These are phyloP conservation scores for Noctua fimbriata DNA, from an alignment of 2,888 invertebrate species.

Conservation along the genomic window DNA sequence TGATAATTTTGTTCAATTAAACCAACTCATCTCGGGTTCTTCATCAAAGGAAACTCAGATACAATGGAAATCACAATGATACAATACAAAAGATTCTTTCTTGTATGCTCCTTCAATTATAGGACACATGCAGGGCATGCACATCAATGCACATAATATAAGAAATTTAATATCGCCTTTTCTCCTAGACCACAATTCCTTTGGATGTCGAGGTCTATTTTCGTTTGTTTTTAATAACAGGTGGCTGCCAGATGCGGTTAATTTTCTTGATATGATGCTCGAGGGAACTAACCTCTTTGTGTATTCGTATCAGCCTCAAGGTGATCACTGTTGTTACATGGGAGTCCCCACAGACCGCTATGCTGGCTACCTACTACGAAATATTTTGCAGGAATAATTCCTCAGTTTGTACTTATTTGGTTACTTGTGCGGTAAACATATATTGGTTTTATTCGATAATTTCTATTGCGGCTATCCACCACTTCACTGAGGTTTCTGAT, in stretches of 20 bases:
- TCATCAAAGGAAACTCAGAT: background rate
- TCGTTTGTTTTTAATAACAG: constrained; percentile 10
- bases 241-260: constrained; percentile 4
- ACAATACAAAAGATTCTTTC: background rate
- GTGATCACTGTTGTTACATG: constrained; percentile 14
- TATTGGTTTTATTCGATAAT: background rate
- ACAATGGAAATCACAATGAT: background rate
- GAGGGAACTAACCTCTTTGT: constrained; percentile 39
- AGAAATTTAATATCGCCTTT: background rate
- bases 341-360: constrained; percentile 5
- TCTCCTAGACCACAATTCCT: background rate
- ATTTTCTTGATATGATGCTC: constrained; percentile 24
- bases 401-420: background rate
- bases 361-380: background rate
- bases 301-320: constrained; percentile 30
- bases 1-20: background rate
- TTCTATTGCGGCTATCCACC: background rate
- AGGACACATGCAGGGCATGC: background rate
- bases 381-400: constrained; percentile 5
- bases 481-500: background rate
- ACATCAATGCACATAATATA: constrained; percentile 1
- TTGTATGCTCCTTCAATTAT: background rate
- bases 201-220: background rate
- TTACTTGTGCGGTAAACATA: background rate
- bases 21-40: background rate